Conservation (phyloP, 2,888 invertebrate genomes). For the Caenorhabditis doughertyi region DNA sequence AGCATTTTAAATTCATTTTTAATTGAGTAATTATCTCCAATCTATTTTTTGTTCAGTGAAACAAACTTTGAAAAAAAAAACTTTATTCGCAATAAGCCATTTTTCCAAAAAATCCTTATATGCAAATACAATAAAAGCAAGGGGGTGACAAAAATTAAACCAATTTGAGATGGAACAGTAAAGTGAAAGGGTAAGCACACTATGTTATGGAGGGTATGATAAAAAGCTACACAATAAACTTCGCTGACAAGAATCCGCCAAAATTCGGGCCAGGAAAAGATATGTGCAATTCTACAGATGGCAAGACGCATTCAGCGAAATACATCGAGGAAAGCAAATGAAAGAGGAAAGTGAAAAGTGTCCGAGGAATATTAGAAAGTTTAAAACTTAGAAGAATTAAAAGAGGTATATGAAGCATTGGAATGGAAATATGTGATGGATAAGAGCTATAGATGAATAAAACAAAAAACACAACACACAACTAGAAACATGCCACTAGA, state of each 20-base stretch:
- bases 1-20: no score
- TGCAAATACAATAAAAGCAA: background rate
- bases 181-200: constrained; percentile 7
- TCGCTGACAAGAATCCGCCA: constrained; percentile 37
- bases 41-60: no score
- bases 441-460: no score
- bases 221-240: background rate
- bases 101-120: no score
- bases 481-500: no score
- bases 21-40: no score
- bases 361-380: background rate
- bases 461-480: constrained; percentile 11
- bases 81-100: no score
- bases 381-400: background rate
- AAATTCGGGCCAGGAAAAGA: constrained; percentile 28
- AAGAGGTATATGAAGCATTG: background rate
- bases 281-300: constrained; percentile 24
- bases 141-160: background rate
- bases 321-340: constrained; percentile 26
- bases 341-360: constrained; percentile 12
- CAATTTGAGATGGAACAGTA: constrained; percentile 8
- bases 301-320: constrained; percentile 50
- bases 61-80: no score
- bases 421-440: constrained; percentile 4
- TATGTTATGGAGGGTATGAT: constrained; percentile 8